Conservation (phyloP, 1,140 invertebrate genomes). For the Drosophila chauvacae region DNA sequence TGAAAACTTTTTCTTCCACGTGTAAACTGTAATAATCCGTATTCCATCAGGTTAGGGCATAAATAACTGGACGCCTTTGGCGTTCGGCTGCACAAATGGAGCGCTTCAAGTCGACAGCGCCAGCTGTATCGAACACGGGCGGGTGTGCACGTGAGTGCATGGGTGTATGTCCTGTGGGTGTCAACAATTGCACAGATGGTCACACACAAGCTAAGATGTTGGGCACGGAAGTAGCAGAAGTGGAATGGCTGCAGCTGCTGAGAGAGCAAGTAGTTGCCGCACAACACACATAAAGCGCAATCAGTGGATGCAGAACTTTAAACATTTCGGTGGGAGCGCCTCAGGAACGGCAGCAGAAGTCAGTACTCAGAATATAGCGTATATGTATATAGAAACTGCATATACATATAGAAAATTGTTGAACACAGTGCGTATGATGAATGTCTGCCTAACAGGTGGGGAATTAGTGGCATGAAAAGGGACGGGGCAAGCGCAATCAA, state of each 20-base stretch:
- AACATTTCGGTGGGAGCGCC: constrained; percentile 40
- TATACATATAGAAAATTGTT: constrained; percentile 29
- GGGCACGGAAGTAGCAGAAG: constrained; percentile 35
- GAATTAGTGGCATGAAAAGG: neutral
- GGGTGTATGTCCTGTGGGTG: constrained; percentile 56
- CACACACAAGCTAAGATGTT: constrained; percentile 56
- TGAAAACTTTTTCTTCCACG: neutral
- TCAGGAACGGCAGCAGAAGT: constrained; percentile 4
- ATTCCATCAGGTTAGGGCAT: constrained; percentile 36
- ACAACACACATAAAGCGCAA: constrained; percentile 34
- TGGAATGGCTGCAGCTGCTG: constrained; percentile 57
- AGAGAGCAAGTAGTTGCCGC: constrained; percentile 54
- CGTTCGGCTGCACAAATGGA: constrained; percentile 67
- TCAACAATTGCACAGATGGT: constrained; percentile 79
- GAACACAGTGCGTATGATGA: constrained; percentile 58
- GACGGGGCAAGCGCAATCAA: neutral
- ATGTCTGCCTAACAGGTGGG: constrained; percentile 60
- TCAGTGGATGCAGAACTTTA: constrained; percentile 52
- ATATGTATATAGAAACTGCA: constrained; percentile 6
- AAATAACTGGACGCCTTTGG: constrained; percentile 37
- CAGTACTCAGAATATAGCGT: constrained; percentile 41
- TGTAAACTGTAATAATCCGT: constrained; percentile 5
- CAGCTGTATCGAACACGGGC: constrained; percentile 32
- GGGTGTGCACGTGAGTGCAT: constrained; percentile 28
- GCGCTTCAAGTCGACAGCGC: constrained; percentile 60